A percentile compares a stretch with the other conserved stretches of the same genome.
phyloP scores from a whole-genome alignment of 2,888 invertebrate genomes.

The Callyntrura sp. region DNA sequence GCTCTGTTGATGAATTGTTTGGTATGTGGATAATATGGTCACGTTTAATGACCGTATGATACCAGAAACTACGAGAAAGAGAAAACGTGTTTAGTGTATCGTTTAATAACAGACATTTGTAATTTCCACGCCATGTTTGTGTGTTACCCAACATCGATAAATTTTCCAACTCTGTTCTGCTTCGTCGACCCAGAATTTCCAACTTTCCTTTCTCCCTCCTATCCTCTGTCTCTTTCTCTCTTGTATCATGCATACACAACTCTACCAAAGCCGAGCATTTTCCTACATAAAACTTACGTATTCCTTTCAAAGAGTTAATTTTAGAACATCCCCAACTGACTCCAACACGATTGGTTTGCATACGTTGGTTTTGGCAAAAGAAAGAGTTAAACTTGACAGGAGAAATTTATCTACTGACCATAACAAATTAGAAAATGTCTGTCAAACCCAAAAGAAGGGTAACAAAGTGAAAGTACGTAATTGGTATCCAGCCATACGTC shows the following conservation, averaged over 20 bases:
- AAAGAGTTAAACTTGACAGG: not conserved
- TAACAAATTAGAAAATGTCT: slow-evolving; percentile 60
- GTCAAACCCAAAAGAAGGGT: slow-evolving; percentile 37
- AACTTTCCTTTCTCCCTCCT: not conserved
- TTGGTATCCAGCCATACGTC: not conserved
- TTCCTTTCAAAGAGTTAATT: too few species aligned
- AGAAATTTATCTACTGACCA: slow-evolving; percentile 56
- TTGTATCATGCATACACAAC: not conserved
- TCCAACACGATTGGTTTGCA: not conserved
- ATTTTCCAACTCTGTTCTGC: not conserved
- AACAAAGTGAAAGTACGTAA: not conserved
- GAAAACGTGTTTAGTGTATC: too few species aligned
- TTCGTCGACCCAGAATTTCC: too few species aligned
- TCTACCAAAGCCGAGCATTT: not conserved
- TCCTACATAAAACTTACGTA: not conserved
- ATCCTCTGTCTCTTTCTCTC: not conserved
- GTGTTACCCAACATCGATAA: not conserved
- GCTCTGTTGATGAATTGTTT: not conserved
- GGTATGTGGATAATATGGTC: too few species aligned
- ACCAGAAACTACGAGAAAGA: too few species aligned
- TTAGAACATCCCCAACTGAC: not conserved
- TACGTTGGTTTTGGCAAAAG: not conserved
- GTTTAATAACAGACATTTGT: not conserved
- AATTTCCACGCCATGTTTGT: slow-evolving; percentile 24
- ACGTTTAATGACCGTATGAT: too few species aligned